Evolutionary conservation across 2,888 invertebrate genomes (phyloP), one percentile per base, ranked within the genome.

Genomic region (Leucophenga montana): DNA sequence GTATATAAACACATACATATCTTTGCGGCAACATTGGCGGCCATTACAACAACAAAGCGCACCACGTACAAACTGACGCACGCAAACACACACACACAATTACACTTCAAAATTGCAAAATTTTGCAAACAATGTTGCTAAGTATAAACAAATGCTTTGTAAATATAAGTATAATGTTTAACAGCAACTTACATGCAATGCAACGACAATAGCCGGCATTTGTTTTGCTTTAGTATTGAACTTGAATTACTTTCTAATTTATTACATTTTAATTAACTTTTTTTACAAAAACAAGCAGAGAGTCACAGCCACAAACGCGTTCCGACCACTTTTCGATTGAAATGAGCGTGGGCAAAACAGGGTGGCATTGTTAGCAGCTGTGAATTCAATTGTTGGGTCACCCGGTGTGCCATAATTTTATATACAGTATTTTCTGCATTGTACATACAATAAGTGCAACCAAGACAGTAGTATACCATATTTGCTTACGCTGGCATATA

Each of bases 1-100:
- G 57, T 20, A 18, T 22, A 67, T 61, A 46, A 64, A 59, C 66
- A 61, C 66, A 64, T 71, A 27, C 80, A 77, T 82, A 83, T 83
- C 78, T 83, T 85, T 85, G 86, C 86, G 84, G 73, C 71, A 73
- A 54, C 73, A 69, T 73, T 68, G 54, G 56, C 70, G 66, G 64
- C 69, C 66, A 71, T 39, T 27, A 27, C 71, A 74, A 66, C 66
- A 65, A 66, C 66, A 67, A 66, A n/a, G n/a, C n/a, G n/a, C n/a
- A n/a, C n/a, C n/a, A n/a, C 73, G 68, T 61, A 70, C 59, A 68
- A 56, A 57, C n/a, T n/a, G n/a, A 13, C 65, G 59, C 57, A 64
- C 27, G 33, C 53, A 71, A 62, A 73, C 46, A 57, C 56, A 66
- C 46, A 70, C 54, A 69, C 69, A 70, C 14, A 70, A 67, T 69